phyloP scores from a whole-genome alignment of 2,888 invertebrate genomes.

The Campoplex capitator region DNA sequence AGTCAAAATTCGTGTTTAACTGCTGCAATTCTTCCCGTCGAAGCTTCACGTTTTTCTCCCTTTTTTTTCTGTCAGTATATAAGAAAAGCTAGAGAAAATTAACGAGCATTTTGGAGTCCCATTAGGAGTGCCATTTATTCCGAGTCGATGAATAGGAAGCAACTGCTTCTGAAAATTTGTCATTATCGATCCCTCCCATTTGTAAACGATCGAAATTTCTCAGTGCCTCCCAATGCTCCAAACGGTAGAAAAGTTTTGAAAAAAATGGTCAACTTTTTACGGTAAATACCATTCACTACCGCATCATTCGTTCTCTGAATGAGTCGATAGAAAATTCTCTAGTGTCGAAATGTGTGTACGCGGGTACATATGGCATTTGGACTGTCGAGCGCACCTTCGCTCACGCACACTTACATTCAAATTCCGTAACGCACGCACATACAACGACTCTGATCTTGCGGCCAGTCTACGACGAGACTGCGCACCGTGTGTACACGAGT shows the following conservation, averaged over 20 bases:
- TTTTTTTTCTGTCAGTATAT: neutral
- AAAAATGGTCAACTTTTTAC: neutral
- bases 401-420: slow-evolving; percentile 70
- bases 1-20: neutral
- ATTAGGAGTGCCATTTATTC: neutral
- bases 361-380: slow-evolving; percentile 45
- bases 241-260: neutral
- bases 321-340: slow-evolving; percentile 19
- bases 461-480: slow-evolving; percentile 80
- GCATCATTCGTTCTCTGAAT: slow-evolving; percentile 23
- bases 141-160: neutral
- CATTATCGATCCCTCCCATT: neutral
- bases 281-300: neutral
- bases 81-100: neutral
- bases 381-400: slow-evolving; percentile 64
- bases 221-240: neutral
- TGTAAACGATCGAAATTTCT: neutral
- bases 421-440: slow-evolving; percentile 67
- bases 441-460: slow-evolving; percentile 70
- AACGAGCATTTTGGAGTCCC: neutral
- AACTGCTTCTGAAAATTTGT: neutral
- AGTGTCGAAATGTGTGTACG: slow-evolving; percentile 32
- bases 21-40: neutral
- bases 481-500: slow-evolving; percentile 75
- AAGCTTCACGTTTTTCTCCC: neutral